These are phyloP conservation scores for Epizoanthus rinbou DNA, from an alignment of 92 coral and sea anemone species.

Conservation along the genomic window DNA sequence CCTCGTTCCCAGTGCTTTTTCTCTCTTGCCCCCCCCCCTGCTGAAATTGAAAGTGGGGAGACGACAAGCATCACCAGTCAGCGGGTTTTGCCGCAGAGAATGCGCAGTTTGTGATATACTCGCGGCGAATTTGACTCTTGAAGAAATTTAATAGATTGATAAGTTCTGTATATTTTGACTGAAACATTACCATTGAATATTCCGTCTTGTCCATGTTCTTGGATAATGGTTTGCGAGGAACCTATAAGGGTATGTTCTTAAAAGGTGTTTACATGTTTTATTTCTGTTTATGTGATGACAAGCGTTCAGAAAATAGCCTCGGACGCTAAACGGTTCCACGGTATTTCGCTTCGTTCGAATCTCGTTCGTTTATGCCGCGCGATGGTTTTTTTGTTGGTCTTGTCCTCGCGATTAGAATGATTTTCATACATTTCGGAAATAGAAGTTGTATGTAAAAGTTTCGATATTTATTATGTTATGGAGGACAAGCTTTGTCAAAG, in stretches of 20 bases:
- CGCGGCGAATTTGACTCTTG: constrained; percentile 52
- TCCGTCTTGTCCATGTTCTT: constrained; percentile 34
- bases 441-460: not conserved
- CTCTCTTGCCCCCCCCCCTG: too few relatives aligned
- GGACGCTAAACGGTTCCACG: not conserved
- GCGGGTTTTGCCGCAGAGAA: not conserved
- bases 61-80: not conserved
- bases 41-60: not conserved
- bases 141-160: constrained; percentile 32
- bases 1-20: too few relatives aligned
- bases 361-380: not conserved
- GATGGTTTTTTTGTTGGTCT: not conserved
- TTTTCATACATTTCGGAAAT: not conserved
- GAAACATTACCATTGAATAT: constrained; percentile 26
- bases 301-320: not conserved
- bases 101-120: constrained; percentile 22
- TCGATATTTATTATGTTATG: not conserved
- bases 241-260: constrained; percentile 89
- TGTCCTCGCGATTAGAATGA: not conserved
- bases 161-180: constrained; percentile 30
- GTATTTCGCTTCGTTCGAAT: constrained; percentile 33
- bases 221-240: constrained; percentile 98
- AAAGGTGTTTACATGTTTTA: not conserved
- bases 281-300: not conserved
- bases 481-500: not conserved